Percentiles rank a stretch among this genome's conserved stretches.
Conservation (phyloP, 1,140 invertebrate genomes). For the Drosophila nigromelanica region DNA sequence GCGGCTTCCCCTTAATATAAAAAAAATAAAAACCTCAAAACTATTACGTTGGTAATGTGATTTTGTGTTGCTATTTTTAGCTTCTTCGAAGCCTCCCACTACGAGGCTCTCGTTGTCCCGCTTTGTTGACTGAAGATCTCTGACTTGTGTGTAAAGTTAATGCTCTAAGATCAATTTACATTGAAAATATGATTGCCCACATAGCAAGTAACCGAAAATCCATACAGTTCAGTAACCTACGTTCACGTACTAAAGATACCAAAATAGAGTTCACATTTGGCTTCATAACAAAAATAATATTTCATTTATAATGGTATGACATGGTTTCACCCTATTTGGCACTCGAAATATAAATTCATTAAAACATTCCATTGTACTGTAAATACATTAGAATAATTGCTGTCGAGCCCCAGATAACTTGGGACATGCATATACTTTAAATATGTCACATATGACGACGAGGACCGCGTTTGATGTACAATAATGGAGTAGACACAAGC, state of each 20-base stretch:
- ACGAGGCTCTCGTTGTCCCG: too few relatives aligned
- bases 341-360: conserved; percentile 69
- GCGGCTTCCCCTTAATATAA: too few relatives aligned
- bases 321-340: conserved; percentile 38
- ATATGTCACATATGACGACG: conserved; percentile 73
- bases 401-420: conserved; percentile 27
- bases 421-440: conserved; percentile 59
- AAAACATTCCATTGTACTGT: conserved; percentile 74
- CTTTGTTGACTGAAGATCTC: too few relatives aligned
- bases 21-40: too few relatives aligned
- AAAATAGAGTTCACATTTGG: conserved; percentile 33
- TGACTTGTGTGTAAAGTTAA: too few relatives aligned
- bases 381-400: conserved; percentile 75
- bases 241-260: conserved; percentile 33
- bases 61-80: too few relatives aligned
- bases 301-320: conserved; percentile 18
- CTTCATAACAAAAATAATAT: conserved; percentile 3
- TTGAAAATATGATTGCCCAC: too few relatives aligned
- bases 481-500: not conserved
- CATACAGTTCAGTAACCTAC: conserved; percentile 62
- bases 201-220: not conserved
- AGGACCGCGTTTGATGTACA: conserved; percentile 64
- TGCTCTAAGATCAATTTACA: too few relatives aligned
- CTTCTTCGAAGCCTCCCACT: too few relatives aligned
- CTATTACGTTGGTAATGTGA: too few relatives aligned